phyloP scores from a whole-genome alignment of 2,888 invertebrate genomes.

The Lithophane ornitopus region DNA sequence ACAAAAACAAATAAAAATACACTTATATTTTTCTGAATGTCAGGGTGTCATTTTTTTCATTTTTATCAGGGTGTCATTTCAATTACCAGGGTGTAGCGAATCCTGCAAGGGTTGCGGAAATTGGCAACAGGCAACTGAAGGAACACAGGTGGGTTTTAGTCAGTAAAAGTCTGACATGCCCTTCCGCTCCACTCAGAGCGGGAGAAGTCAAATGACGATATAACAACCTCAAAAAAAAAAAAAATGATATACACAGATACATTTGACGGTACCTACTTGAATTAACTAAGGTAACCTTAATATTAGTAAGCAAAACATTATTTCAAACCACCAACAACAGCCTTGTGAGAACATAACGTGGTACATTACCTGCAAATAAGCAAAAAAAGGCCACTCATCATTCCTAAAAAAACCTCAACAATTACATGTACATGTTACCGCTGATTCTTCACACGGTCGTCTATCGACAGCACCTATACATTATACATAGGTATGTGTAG shows the following conservation, averaged over 20 bases:
- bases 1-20: not conserved
- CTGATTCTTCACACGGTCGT: constrained; percentile 64
- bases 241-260: too few relatives aligned
- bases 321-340: not conserved
- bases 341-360: constrained; percentile 10
- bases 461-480: constrained; percentile 48
- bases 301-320: not conserved
- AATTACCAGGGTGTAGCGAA: too few relatives aligned
- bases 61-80: too few relatives aligned
- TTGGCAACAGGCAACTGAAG: too few relatives aligned
- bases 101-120: too few relatives aligned
- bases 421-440: constrained; percentile 59
- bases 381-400: constrained; percentile 42
- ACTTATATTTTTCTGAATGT: not conserved
- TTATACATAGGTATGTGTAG: constrained; percentile 27
- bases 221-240: too few relatives aligned
- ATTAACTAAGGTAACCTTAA: constrained; percentile 25
- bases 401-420: constrained; percentile 35
- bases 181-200: too few relatives aligned
- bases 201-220: too few relatives aligned
- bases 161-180: too few relatives aligned
- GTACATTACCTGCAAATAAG: constrained; percentile 26
- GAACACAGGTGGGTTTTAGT: too few relatives aligned
- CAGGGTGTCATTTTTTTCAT: too few relatives aligned
- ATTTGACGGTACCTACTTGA: not conserved